Evolutionary conservation across 2,888 invertebrate genomes (phyloP), one percentile per base, ranked within the genome.

Genomic region (Coenonympha glycerion): DNA sequence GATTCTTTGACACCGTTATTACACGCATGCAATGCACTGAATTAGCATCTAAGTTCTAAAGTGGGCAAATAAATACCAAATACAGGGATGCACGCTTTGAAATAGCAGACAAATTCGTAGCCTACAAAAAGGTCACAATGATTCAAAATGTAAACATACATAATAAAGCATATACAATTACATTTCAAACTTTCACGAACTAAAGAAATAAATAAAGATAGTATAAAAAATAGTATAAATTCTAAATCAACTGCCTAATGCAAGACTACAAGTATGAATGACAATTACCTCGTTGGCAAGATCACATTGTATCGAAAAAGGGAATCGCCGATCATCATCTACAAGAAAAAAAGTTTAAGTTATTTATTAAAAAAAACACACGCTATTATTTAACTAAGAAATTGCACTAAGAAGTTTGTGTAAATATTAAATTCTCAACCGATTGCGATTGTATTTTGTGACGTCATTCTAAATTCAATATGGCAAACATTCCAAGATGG

Each of bases 281-380:
- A 39, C 31, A 37, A 6, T 68, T 64, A 76, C 76, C 55, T 77
- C 75, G 47, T 64, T 68, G 5, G 58, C 52, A 11, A 65, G 52
- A 33, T 76, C 76, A 11, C 61, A 62, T 11, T 66, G 69, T 21
- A 62, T 59, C 5, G 68, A 55, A 26, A 67, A 68, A 5, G 68
- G 67, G 37, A 66, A 64, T 24, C 64, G 64, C 24, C 63, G 61
- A 15, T 75, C 74, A 11, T 73, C 74, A 26, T 65, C 67, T 47
- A 65, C 52, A 44, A 68, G 59, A 60, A 68, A 67, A 71, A 60
- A 18, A 61, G 64, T 16, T 52, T 61, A n/a, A n/a, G n/a, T n/a
- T 47, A 22, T 13, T 22, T 11, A 40, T 34, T 16, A 36, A 19
- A 11, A 16, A 11, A 19, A 19, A 16, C 6, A 16, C 11, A 30